These are phyloP conservation scores for Ascidia mentula DNA, from an alignment of 23 tunicate genomes.

Conservation along the genomic window DNA sequence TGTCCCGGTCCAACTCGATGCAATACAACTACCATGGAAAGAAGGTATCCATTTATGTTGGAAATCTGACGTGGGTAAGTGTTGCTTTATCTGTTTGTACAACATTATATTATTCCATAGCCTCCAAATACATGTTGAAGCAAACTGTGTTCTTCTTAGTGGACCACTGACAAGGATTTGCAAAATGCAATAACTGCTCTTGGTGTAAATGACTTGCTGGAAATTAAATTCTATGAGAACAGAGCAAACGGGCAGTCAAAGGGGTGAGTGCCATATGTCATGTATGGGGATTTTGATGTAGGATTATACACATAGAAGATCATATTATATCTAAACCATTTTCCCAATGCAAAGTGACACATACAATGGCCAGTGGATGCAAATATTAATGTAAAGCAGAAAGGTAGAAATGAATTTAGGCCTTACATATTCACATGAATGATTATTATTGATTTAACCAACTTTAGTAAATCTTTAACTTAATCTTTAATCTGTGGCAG, in stretches of 20 bases:
- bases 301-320: not conserved
- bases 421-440: not conserved
- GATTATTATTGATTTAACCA: too few species aligned
- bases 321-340: too few species aligned
- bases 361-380: too few species aligned
- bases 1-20: conserved; percentile 20
- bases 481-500: conserved; percentile 12
- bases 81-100: too few species aligned
- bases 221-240: conserved; percentile 91
- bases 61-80: conserved; percentile 92
- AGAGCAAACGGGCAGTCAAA: conserved; percentile 96
- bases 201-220: conserved; percentile 78
- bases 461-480: not conserved
- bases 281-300: too few species aligned
- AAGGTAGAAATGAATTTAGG: not conserved
- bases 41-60: conserved; percentile 94
- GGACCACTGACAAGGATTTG: conserved; percentile 93
- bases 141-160: conserved; percentile 28
- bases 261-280: conserved; percentile 50
- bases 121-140: not conserved
- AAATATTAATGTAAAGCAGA: not conserved
- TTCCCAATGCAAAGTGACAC: too few species aligned
- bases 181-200: conserved; percentile 78
- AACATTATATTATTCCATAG: too few species aligned
- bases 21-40: conserved; percentile 92